Evolutionary conservation across 1,140 invertebrate species (phyloP).

Genomic region (Caenorhabditis inopinata): DNA sequence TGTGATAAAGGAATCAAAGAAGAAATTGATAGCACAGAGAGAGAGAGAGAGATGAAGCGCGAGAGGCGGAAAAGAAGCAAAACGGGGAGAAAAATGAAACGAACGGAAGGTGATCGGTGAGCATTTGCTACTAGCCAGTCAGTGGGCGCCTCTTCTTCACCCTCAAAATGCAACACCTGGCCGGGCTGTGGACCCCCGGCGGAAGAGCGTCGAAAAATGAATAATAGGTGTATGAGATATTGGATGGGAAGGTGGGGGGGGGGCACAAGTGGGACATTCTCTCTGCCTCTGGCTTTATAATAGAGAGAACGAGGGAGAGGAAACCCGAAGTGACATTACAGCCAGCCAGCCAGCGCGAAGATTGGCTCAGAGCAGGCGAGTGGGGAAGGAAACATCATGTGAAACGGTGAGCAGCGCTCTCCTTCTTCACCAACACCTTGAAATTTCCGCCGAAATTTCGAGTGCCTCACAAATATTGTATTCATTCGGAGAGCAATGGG

Average conservation of each 20-base stretch:
- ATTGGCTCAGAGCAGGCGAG: too few relatives aligned
- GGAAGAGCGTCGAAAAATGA: constrained; percentile 6
- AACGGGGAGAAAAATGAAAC: neutral
- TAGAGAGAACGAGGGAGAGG: too few relatives aligned
- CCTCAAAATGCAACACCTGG: constrained; percentile 6
- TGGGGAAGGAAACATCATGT: neutral
- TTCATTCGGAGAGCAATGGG: too few relatives aligned
- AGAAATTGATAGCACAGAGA: too few relatives aligned
- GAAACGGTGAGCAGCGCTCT: neutral
- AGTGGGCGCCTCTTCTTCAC: neutral
- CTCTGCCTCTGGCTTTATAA: too few relatives aligned
- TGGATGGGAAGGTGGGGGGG: too few relatives aligned
- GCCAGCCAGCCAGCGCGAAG: too few relatives aligned
- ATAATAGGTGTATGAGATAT: constrained; percentile 33
- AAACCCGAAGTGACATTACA: too few relatives aligned
- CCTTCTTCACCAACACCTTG: neutral
- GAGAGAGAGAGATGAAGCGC: too few relatives aligned
- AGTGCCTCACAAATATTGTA: constrained; percentile 29
- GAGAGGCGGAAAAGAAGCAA: too few relatives aligned
- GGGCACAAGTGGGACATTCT: neutral
- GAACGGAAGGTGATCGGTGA: neutral
- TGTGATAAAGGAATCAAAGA: too few relatives aligned
- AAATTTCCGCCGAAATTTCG: neutral
- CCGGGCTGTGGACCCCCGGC: neutral
- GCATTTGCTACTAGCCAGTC: neutral